phyloP scores from a whole-genome alignment of 2,113 vertebrate species.

The Prinia subflava region DNA sequence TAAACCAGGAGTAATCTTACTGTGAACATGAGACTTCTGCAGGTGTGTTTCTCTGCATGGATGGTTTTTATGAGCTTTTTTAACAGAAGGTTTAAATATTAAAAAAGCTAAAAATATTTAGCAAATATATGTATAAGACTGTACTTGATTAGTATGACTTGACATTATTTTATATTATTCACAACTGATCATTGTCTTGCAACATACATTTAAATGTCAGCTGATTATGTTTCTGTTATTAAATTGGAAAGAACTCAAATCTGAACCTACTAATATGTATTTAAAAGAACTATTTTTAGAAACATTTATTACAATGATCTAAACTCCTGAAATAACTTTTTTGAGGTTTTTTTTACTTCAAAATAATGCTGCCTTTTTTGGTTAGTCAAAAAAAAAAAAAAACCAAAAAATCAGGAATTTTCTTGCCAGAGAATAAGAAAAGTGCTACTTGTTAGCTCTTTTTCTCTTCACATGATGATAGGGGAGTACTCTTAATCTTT shows the following conservation, averaged over 20 bases:
- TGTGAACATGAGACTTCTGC: background rate
- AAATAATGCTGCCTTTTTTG: background rate
- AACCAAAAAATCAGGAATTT: rapidly evolving
- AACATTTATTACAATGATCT: background rate
- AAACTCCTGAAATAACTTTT: background rate
- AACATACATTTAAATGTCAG: background rate
- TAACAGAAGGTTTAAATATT: background rate
- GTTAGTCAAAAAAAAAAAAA: background rate
- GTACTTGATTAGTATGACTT: background rate
- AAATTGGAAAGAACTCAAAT: background rate
- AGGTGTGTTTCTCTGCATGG: background rate
- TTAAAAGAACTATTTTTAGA: background rate
- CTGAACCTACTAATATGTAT: background rate
- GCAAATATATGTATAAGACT: background rate
- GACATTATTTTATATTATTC: background rate
- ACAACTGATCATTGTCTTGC: background rate
- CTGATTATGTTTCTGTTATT: background rate
- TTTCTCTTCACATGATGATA: background rate
- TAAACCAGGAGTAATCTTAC: background rate
- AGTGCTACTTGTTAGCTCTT: background rate
- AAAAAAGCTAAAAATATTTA: background rate
- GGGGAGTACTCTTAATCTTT: background rate
- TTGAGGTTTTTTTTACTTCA: background rate
- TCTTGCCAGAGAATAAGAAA: background rate
- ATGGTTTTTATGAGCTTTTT: background rate